These are phyloP conservation scores for Falcunculus frontatus DNA, from an alignment of 2,113 vertebrate species.

Conservation along the genomic window DNA sequence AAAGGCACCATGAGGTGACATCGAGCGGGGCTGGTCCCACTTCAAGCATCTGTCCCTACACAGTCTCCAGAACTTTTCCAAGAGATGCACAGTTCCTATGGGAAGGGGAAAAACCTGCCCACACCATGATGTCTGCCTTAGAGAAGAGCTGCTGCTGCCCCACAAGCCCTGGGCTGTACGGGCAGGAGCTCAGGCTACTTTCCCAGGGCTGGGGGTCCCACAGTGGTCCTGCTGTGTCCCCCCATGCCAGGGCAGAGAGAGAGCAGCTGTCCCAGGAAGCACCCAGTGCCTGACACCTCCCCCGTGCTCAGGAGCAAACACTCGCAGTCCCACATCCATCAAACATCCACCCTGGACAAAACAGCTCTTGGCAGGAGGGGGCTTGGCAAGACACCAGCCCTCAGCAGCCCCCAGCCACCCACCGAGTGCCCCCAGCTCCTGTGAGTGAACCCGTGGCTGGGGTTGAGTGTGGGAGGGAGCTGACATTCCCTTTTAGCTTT, in stretches of 20 bases:
- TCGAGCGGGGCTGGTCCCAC: accelerated
- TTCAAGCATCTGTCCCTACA: too few species aligned
- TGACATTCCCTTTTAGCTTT: neutral
- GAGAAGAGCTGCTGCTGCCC: neutral
- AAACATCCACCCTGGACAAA: accelerated
- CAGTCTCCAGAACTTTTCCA: accelerated
- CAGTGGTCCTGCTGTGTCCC: neutral
- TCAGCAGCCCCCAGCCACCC: neutral
- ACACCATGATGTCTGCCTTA: accelerated
- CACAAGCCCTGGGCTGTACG: accelerated
- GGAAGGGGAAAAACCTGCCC: neutral
- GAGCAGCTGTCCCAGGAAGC: neutral
- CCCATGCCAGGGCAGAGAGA: accelerated
- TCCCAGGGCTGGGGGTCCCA: neutral
- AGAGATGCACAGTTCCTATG: accelerated
- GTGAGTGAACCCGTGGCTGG: neutral
- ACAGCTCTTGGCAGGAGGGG: neutral
- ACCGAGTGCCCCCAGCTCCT: accelerated
- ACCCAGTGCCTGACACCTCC: neutral
- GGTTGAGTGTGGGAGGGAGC: neutral
- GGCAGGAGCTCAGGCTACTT: accelerated
- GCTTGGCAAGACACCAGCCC: neutral
- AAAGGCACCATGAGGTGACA: accelerated
- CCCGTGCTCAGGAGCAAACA: neutral
- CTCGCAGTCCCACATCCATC: neutral